Evolutionary conservation across 1,140 invertebrate genomes (phyloP).

Genomic region (Drosophila rufa): DNA sequence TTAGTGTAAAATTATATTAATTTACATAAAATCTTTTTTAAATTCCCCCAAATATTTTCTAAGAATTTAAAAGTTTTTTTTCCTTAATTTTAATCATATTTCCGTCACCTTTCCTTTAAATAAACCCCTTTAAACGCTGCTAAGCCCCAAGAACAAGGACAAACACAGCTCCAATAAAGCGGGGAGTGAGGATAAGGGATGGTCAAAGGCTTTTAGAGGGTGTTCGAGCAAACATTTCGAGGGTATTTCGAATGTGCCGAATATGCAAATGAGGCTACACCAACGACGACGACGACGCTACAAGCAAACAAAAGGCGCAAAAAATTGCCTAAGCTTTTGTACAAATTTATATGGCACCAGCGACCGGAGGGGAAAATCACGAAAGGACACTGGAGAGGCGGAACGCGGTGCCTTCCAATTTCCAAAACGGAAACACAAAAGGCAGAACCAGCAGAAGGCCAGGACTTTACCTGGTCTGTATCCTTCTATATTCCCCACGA

Average conservation of each 20-base stretch:
- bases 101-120: constrained; percentile 2
- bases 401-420: constrained; percentile 63
- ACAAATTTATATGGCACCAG: constrained; percentile 71
- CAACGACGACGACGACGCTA: constrained; percentile 31
- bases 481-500: not conserved
- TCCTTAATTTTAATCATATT: constrained; percentile 10
- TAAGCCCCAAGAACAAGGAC: constrained; percentile 1
- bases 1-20: too few relatives aligned
- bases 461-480: constrained; percentile 25
- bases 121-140: constrained; percentile 12
- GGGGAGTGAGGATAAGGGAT: constrained; percentile 7
- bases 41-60: not conserved
- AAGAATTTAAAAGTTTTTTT: not conserved
- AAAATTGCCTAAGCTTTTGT: constrained; percentile 70
- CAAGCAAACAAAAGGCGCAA: constrained; percentile 26
- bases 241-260: constrained; percentile 67
- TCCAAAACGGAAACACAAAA: constrained; percentile 81
- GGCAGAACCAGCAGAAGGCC: constrained; percentile 46
- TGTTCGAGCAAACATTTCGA: constrained; percentile 39
- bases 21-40: not conserved
- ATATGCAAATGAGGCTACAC: constrained; percentile 68
- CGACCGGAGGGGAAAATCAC: constrained; percentile 20
- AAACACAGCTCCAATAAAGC: constrained; percentile 10
- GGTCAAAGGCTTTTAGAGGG: constrained; percentile 17
- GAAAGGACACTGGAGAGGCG: constrained; percentile 36